Base-by-base conservation (phyloP, 2,888 invertebrate genomes). In the Cactoblastis cactorum region DNA sequence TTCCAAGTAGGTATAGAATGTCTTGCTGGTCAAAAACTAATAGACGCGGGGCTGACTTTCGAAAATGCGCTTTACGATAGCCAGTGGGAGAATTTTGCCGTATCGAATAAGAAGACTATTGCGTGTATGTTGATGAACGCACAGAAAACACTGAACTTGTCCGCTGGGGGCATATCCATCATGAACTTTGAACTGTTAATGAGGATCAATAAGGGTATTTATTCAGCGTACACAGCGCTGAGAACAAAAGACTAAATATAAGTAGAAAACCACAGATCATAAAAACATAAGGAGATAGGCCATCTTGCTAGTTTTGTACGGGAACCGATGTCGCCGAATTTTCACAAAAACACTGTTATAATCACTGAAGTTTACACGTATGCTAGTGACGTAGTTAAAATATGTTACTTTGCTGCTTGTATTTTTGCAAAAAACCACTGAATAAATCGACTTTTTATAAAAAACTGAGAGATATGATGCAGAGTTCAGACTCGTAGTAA, bases 31-130 rank as follows among this genome's bases (percentile, higher is more conserved):
- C 84, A 83, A 53, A 65, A 69, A 1, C 55, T 84, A 0, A 71
- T 77, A 45, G 78, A 83, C n/a, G 79, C 83, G 0, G 72, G 71
- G 50, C 14, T 57, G 0, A 45, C 50, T 0, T 81, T 84, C 17
- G 76, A 78, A 43, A 51, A 53, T 0, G 73, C 83, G 0, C 71
- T 84, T 0, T 84, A 83, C 32, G 61, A 62, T 33, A 79, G 77
- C 35, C 69, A 77, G 28, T 85, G 84, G 83, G 83, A 84, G 58
- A 74, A 76, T 14, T 82, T 81, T 18, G 68, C 78, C 45, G 65
- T 53, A 0, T 17, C 49, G 1, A 83, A 83, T 46, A 77, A 66
- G 74, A 79, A 69, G 51, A 71, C 70, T 12, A 69, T 83, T 0
- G 49, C 73, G 9, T 37, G 81, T 2, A 73, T 84, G 56, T 58